Evolutionary conservation across 2,113 vertebrate genomes (phyloP).

Genomic region (Oriolus oriolus): DNA sequence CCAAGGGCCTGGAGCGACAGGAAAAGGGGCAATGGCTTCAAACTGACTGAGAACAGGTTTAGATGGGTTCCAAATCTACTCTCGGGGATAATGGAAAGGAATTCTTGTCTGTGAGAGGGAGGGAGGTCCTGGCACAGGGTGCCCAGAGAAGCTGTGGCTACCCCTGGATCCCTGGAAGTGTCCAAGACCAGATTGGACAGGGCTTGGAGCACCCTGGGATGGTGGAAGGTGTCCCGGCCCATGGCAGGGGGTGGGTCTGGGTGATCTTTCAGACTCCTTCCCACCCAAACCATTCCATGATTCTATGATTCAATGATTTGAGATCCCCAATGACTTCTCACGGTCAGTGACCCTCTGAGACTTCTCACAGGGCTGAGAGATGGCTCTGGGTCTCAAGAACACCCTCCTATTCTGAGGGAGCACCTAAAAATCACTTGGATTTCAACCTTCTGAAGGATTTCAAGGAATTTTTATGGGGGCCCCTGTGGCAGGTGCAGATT

Average conservation of each 20-base stretch:
- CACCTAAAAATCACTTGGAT: background rate
- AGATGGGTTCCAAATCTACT: background rate
- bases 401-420: fast-evolving
- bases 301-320: background rate
- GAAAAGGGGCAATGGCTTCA: background rate
- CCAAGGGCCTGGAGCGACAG: background rate
- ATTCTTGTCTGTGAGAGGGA: fast-evolving
- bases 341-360: too few species aligned
- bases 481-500: background rate
- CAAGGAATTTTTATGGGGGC: too few species aligned
- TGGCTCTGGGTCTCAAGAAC: background rate
- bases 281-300: background rate
- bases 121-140: fast-evolving
- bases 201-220: fast-evolving
- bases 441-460: background rate
- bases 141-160: background rate
- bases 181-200: fast-evolving
- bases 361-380: background rate
- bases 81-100: background rate
- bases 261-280: too few species aligned
- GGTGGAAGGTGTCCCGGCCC: background rate
- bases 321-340: background rate
- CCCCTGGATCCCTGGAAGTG: background rate
- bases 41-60: background rate
- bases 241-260: background rate